These are phyloP conservation scores for Heterodera filipjevi DNA, from an alignment of 2,888 invertebrate genomes.

Conservation along the genomic window DNA sequence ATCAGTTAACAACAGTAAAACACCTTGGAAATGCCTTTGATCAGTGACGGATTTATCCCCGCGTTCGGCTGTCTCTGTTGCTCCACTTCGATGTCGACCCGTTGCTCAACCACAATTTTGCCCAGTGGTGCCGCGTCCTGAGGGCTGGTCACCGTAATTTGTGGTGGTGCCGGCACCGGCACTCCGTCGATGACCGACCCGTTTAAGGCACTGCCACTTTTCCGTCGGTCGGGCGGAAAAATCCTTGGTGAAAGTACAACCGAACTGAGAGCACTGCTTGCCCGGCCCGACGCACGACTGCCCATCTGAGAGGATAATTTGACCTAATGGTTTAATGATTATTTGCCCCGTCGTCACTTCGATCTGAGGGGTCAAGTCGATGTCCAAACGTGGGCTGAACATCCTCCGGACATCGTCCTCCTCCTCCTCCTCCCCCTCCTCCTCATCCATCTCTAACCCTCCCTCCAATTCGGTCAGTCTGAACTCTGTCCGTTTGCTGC, in stretches of 20 bases:
- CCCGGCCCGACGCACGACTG: not conserved
- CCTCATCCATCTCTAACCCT: not conserved
- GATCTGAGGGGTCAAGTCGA: slow-evolving; percentile 25
- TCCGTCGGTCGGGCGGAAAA: not conserved
- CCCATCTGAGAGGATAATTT: not conserved
- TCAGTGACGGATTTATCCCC: slow-evolving; percentile 12
- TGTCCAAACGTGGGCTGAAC: slow-evolving; percentile 18
- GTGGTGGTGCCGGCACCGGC: slow-evolving; percentile 17
- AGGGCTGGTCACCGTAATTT: slow-evolving; percentile 23
- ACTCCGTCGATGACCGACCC: not conserved
- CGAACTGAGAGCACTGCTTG: not conserved
- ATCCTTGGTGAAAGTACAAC: not conserved
- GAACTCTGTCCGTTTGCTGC: not conserved
- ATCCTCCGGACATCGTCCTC: not conserved
- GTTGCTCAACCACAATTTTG: not conserved
- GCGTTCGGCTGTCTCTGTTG: not conserved
- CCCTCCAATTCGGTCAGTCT: slow-evolving; percentile 2
- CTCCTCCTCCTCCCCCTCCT: not conserved
- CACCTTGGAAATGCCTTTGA: slow-evolving; percentile 28
- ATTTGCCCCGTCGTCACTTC: not conserved
- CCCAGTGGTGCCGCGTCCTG: not conserved
- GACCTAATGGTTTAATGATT: not conserved
- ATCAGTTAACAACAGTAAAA: not conserved
- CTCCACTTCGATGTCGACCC: not conserved
- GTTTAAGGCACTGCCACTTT: not conserved